These are phyloP conservation scores for Scrobipalpa atriplicella DNA, from an alignment of 2,888 invertebrate genomes.

Conservation along the genomic window DNA sequence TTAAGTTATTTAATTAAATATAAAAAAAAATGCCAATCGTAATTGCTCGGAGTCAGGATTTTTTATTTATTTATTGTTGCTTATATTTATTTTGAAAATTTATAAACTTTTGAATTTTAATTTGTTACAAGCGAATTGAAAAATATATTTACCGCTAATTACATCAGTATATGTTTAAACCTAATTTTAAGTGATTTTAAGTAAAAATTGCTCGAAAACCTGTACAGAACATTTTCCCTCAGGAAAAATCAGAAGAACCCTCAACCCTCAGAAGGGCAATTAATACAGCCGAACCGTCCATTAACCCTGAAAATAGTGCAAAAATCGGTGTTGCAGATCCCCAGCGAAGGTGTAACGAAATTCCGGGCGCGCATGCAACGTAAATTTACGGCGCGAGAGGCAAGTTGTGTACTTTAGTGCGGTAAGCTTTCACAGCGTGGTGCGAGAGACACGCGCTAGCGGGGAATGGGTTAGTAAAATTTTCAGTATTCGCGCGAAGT, in stretches of 20 bases:
- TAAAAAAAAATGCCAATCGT: too few species aligned
- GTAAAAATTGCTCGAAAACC: too few species aligned
- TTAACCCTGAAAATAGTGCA: slow-evolving; percentile 31
- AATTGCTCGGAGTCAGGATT: neutral
- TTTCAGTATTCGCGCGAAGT: too few species aligned
- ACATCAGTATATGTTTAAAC: too few species aligned
- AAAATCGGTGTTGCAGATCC: slow-evolving; percentile 66
- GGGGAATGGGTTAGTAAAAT: slow-evolving; percentile 1
- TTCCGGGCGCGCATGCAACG: slow-evolving; percentile 74
- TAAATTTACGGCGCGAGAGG: slow-evolving; percentile 74
- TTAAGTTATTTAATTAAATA: neutral
- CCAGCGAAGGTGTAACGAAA: slow-evolving; percentile 67
- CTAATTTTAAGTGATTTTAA: too few species aligned
- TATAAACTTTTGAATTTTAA: too few species aligned
- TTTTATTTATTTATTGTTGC: too few species aligned
- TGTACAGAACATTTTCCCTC: too few species aligned
- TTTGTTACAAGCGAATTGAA: too few species aligned
- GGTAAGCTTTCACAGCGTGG: slow-evolving; percentile 62
- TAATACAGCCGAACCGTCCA: slow-evolving; percentile 1
- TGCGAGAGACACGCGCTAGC: neutral
- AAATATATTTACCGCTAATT: neutral
- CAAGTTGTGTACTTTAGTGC: slow-evolving; percentile 78
- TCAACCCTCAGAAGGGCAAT: neutral
- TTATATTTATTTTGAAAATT: neutral
- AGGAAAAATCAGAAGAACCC: too few species aligned